phyloP scores from a whole-genome alignment of 2,888 invertebrate genomes.

The Stegophylla sp. region DNA sequence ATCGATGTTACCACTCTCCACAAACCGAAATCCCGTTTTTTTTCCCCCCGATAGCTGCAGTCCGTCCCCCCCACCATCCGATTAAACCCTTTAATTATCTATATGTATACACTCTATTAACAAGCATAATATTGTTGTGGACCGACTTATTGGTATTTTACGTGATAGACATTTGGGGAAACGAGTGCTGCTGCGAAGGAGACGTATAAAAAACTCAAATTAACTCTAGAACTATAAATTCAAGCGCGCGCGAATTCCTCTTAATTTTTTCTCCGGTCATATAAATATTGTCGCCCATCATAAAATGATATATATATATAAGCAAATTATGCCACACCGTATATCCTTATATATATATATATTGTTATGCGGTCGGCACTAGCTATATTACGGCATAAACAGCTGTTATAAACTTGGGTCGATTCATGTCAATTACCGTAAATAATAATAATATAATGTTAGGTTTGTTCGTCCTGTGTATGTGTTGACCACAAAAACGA shows the following conservation, averaged over 20 bases:
- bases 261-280: too few species aligned
- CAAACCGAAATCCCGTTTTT: too few species aligned
- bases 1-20: too few species aligned
- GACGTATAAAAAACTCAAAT: neutral
- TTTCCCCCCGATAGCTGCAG: too few species aligned
- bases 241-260: too few species aligned
- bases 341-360: neutral
- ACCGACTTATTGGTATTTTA: too few species aligned
- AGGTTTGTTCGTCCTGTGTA: neutral
- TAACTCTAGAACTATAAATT: neutral
- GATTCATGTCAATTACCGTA: conserved; percentile 18
- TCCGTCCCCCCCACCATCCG: too few species aligned
- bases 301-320: neutral
- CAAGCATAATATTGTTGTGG: too few species aligned
- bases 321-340: neutral
- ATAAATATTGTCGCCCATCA: neutral
- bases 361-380: neutral
- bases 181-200: too few species aligned
- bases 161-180: too few species aligned
- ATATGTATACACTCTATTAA: too few species aligned
- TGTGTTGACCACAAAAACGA: neutral
- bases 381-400: neutral
- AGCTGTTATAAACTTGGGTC: neutral
- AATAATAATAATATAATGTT: conserved; percentile 9
- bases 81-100: too few species aligned